These are phyloP conservation scores for Coilia nasus DNA, from an alignment of 2,797 vertebrate genomes.

Conservation along the genomic window DNA sequence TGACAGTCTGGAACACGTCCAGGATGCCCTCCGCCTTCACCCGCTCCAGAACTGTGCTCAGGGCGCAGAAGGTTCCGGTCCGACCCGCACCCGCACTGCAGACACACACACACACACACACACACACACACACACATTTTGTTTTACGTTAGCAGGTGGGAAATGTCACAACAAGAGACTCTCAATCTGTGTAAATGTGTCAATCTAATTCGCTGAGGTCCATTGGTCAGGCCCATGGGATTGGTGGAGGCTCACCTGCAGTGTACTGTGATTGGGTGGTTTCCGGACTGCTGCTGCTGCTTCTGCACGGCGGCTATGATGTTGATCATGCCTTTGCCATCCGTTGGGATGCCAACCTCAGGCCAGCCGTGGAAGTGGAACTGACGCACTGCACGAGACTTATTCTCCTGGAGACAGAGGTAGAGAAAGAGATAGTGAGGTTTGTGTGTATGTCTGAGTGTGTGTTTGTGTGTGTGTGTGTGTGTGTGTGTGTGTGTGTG, in stretches of 20 bases:
- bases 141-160: background rate
- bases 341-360: constrained; percentile 93
- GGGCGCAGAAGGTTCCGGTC: constrained; percentile 95
- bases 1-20: constrained; percentile 98
- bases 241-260: constrained; percentile 83
- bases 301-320: constrained; percentile 97
- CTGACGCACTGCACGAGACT: constrained; percentile 90
- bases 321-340: constrained; percentile 98
- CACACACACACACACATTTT: background rate
- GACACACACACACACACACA: constrained; percentile 40
- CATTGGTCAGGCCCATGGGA: background rate
- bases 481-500: background rate
- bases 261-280: constrained; percentile 97
- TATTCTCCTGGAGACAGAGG: constrained; percentile 84
- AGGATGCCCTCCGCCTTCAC: constrained; percentile 98
- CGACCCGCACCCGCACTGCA: constrained; percentile 92
- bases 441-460: no score
- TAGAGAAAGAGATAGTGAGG: background rate
- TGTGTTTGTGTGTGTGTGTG: background rate
- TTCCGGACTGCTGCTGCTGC: constrained; percentile 97
- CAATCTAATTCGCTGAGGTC: constrained; percentile 52
- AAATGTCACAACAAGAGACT: background rate
- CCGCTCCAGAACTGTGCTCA: constrained; percentile 96
- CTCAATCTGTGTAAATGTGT: background rate
- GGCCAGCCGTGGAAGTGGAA: constrained; percentile 99